Evolutionary conservation across 2,888 invertebrate species (phyloP), one percentile per base, ranked within the genome.

Genomic region (Erpobdella octoculata): DNA sequence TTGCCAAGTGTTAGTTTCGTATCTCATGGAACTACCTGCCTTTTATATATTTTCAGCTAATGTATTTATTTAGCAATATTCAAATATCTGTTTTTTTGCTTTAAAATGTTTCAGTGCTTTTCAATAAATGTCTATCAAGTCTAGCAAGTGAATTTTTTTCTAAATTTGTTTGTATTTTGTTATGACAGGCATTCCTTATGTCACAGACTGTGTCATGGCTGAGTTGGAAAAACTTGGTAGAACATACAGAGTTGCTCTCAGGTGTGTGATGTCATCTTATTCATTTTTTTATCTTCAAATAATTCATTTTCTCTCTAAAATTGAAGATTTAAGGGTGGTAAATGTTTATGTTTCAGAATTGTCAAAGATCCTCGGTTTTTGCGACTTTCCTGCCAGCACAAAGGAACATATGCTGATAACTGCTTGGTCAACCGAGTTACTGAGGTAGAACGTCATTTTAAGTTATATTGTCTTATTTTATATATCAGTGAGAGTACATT

Each of bases 321-420:
- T n/a, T 59, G 59, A 31, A 2, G 15, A 31, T 18, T 28, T n/a
- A n/a, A n/a, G n/a, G n/a, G n/a, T 5, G 18, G 21, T 68, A 18
- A 8, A 46, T 46, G 21, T 21, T 1, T 5, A 46, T 46, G 35
- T 33, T 53, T 8, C 59, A 85, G 86, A 79, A 93, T 97, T 74
- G 91, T 93, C 53, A 95, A 93, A 80, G 97, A 98, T 83, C 89
- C 92, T 0, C 85, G 96, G 21, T 96, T 98, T 85, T 91, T 96
- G 83, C 87, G 95, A 75, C 86, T 98, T 58, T 88, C 90, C 38
- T 98, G 98, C 83, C 85, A 92, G 80, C 98, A 98, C 82, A 94
- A 93, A 83, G 98, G 98, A 31, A 96, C 94, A 0, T 98, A 98
- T 85, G 98, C 98, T 74, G 98, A 99, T 85, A 97, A 99, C 84